Base-by-base conservation (phyloP, 2,888 invertebrate genomes). In the Catocala fraxini region DNA sequence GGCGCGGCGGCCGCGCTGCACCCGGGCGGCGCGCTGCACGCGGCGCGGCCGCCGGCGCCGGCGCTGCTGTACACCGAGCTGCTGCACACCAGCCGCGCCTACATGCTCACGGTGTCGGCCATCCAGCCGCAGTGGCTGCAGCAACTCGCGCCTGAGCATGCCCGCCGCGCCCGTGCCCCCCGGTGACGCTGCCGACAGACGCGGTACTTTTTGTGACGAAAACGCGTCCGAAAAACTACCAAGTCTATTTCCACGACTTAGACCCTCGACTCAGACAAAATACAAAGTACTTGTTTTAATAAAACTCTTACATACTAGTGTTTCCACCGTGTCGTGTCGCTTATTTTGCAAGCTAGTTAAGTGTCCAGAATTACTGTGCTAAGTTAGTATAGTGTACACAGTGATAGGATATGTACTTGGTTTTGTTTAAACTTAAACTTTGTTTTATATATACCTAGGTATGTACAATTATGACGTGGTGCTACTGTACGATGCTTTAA, bases 61-160 rank as follows among this genome's bases (percentile, higher is more conserved):
- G 95, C 96, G 15, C 95, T 96, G 65, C 95, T 99, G 0, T 99
- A 97, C 90, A 96, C 97, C 0, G 99, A 99, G 92, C 95, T 99
- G 51, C 96, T 98, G n/a, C 96, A 97, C 81, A 98, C 99, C 0
- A 95, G 95, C 61, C 97, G 97, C 75, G 95, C 96, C 70, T 98
- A 97, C 92, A 95, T 99, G 85, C 95, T 97, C 77, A 96, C 96
- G 63, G 93, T 97, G 47, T 97, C 97, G 9, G 95, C 96, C 43
- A 96, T 99, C 52, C 97, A 98, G 83, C 94, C 96, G 9, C 96
- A 97, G 35, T 98, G 98, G 98, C 89, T 98, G 64, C 93, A 85
- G 11, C 91, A 87, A 39, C 85, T 87, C 0, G 92, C 88, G 45
- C 91, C 91, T 0, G 88, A 89, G 0, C 92, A 88, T 70, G 91